Percentiles rank a stretch among this genome's conserved stretches.
These are phyloP conservation scores for Papilio elwesi DNA, from an alignment of 2,888 invertebrate species.

Conservation along the genomic window DNA sequence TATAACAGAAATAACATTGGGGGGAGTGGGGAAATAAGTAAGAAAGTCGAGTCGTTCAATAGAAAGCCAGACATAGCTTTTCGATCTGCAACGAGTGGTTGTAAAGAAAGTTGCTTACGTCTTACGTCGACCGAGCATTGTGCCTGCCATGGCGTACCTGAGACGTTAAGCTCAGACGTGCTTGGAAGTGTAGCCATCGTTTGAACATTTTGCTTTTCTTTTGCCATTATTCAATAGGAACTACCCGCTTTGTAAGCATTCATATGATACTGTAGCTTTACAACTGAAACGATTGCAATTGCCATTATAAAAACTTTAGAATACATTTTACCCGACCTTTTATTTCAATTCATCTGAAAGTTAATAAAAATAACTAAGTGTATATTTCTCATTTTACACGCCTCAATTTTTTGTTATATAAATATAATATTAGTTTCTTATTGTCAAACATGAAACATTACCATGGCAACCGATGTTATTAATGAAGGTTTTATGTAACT, in stretches of 20 bases:
- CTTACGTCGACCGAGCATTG: conserved; percentile 17
- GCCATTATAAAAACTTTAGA: neutral
- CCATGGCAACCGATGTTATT: too few relatives aligned
- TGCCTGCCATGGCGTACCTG: conserved; percentile 1
- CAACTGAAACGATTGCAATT: neutral
- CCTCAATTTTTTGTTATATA: too few relatives aligned
- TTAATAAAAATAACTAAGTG: too few relatives aligned
- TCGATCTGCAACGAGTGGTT: conserved; percentile 25
- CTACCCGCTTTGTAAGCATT: neutral
- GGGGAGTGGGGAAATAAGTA: conserved; percentile 32
- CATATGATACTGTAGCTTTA: conserved; percentile 1
- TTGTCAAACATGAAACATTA: too few relatives aligned
- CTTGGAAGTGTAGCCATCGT: conserved; percentile 14
- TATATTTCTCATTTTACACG: too few relatives aligned
- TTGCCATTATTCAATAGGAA: neutral
- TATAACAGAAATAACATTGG: conserved; percentile 29
- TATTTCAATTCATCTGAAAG: too few relatives aligned
- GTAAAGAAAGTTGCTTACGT: conserved; percentile 32
- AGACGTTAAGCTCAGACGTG: conserved; percentile 3
- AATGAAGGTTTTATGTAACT: too few relatives aligned
- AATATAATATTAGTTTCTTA: too few relatives aligned
- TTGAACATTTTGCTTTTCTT: conserved; percentile 10
- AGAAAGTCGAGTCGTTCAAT: conserved; percentile 36
- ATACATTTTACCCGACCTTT: too few relatives aligned
- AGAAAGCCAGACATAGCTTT: conserved; percentile 37